phyloP scores from a whole-genome alignment of 2,113 vertebrate species.

The Siniperca knerii region DNA sequence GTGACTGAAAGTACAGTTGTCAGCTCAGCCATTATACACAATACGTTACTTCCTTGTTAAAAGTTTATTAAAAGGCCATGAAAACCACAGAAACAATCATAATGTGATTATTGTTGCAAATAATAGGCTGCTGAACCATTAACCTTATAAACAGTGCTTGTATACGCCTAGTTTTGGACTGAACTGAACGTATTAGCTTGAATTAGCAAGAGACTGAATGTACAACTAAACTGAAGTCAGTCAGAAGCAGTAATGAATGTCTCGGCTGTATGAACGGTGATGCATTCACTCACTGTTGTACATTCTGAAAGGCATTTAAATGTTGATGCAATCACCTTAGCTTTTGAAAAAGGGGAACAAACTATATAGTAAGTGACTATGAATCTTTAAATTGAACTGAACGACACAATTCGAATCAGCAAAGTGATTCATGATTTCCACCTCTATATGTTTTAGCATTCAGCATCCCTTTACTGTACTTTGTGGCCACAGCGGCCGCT shows the following conservation, averaged over 20 bases:
- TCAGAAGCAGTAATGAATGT: background rate
- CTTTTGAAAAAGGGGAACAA: no score
- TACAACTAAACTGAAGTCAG: background rate
- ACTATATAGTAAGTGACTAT: no score
- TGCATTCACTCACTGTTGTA: background rate
- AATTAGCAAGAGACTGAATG: background rate
- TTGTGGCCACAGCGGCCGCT: background rate
- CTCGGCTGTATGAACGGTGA: no score
- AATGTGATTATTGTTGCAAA: background rate
- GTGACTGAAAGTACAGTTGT: background rate
- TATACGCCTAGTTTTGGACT: background rate
- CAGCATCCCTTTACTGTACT: background rate
- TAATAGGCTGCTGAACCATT: background rate
- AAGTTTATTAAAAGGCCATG: background rate
- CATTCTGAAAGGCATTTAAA: background rate
- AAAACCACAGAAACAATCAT: background rate
- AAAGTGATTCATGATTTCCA: background rate
- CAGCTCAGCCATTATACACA: background rate
- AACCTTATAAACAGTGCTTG: background rate
- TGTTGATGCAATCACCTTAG: background rate
- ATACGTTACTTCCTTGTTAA: background rate
- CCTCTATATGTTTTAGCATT: background rate
- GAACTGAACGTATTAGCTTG: background rate
- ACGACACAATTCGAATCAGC: background rate
- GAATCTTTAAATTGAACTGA: no score